Base-by-base conservation (phyloP, 2,797 vertebrate genomes). In the Poecilia gillii region DNA sequence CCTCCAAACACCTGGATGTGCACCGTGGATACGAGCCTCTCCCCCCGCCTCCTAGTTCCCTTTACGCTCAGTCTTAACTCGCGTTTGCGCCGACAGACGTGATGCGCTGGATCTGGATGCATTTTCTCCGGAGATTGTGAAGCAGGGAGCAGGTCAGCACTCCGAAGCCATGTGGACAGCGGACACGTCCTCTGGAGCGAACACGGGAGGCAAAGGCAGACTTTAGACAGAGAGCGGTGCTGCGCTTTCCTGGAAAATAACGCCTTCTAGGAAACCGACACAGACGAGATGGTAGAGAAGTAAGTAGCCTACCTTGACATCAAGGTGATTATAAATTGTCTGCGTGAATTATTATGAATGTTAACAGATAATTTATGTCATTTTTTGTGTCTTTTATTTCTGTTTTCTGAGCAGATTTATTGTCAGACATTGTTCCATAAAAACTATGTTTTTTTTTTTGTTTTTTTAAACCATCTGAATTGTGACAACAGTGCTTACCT, bases 271-370 rank as follows among this genome's bases (percentile, higher is more conserved):
- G 81, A 92, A 76, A 73, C 87, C 80, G 77, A 85, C 73, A 86
- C 85, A 80, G 89, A 84, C 78, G 91, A 91, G 88, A 93, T 94
- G 93, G 90, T 94, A 94, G 93, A 95, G 93, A 94, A 95, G 95
- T 95, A 93, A 95, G 95, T 94, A 82, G 31, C 13, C 46, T 51
- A 33, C 73, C 8, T 12, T 31, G 43, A 74, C 9, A 84, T 79
- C 66, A 76, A 59, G 36, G 3, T 64, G 1, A 73, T 33, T 4
- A 47, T 0, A 51, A 20, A 57, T 62, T n/a, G 2, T 55, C 2
- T 71, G 39, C 47, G 41, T 31, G 74, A 64, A 55, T 81, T 33
- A 2, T 79, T 33, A 4, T 79, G 36, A 36, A 66, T 73, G 41
- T n/a, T 31, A 77, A 68, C 23, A 39, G 18, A 11, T 36, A 1